Conservation (phyloP, 2,797 vertebrate species). For the Dallia pectoralis region DNA sequence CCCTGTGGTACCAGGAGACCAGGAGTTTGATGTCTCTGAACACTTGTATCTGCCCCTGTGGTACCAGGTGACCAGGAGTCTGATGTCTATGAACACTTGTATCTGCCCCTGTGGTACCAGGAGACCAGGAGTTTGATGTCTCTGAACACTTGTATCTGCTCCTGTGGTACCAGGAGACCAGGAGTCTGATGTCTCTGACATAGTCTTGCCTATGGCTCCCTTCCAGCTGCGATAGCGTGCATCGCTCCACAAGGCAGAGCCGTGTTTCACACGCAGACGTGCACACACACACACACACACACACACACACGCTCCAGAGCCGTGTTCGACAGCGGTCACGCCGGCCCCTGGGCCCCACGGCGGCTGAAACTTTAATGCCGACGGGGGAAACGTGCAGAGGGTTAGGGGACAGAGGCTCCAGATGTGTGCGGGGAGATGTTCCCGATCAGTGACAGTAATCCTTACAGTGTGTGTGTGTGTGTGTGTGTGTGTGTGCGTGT, state of each 20-base stretch:
- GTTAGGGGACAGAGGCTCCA: slow-evolving; percentile 25
- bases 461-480: slow-evolving; percentile 30
- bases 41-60: slow-evolving; percentile 64
- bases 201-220: slow-evolving; percentile 78
- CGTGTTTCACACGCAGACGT: slow-evolving; percentile 54
- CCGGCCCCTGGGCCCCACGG: slow-evolving; percentile 52
- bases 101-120: slow-evolving; percentile 59
- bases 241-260: slow-evolving; percentile 45
- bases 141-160: slow-evolving; percentile 67
- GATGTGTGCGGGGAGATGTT: slow-evolving; percentile 58
- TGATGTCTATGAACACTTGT: slow-evolving; percentile 72
- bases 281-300: slow-evolving; percentile 36
- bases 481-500: slow-evolving; percentile 26
- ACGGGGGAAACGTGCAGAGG: slow-evolving; percentile 48
- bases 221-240: slow-evolving; percentile 62
- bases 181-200: slow-evolving; percentile 67
- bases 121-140: slow-evolving; percentile 66
- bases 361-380: slow-evolving; percentile 79
- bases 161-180: slow-evolving; percentile 65
- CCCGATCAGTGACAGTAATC: slow-evolving; percentile 43
- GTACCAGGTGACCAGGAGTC: slow-evolving; percentile 66
- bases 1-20: slow-evolving; percentile 66
- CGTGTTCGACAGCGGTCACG: slow-evolving; percentile 58
- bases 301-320: slow-evolving; percentile 27
- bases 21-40: slow-evolving; percentile 63